These are phyloP conservation scores for Oryzias celebensis DNA, from an alignment of 2,113 vertebrate species.

Conservation along the genomic window DNA sequence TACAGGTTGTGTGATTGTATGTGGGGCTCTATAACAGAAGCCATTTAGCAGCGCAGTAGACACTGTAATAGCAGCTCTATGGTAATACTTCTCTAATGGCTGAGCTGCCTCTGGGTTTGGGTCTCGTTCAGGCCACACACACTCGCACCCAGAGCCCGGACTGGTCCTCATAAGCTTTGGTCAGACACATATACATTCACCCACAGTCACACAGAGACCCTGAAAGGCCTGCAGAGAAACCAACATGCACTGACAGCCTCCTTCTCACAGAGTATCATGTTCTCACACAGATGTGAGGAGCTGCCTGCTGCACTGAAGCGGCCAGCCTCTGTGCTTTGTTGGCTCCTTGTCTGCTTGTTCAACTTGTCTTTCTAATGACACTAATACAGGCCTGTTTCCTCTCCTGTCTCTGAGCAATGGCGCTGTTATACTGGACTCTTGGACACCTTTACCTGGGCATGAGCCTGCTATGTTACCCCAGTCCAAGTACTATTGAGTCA, in stretches of 20 bases:
- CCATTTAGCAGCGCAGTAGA: conserved; percentile 66
- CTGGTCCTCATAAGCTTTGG: conserved; percentile 7
- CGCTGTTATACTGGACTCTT: conserved; percentile 47
- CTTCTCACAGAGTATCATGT: conserved; percentile 16
- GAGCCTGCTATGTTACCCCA: conserved; percentile 33
- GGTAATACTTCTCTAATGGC: conserved; percentile 70
- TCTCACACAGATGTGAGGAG: conserved; percentile 16
- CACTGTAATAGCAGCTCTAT: conserved; percentile 66
- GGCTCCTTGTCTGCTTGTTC: conserved; percentile 47
- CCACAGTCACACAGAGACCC: background rate
- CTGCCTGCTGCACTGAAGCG: conserved; percentile 32
- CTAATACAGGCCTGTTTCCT: conserved; percentile 59
- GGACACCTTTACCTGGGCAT: conserved; percentile 44
- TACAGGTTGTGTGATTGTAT: conserved; percentile 28
- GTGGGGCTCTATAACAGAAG: conserved; percentile 53
- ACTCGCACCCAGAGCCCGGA: conserved; percentile 20
- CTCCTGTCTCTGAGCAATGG: conserved; percentile 35
- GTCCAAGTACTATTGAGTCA: conserved; percentile 4
- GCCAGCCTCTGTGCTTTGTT: conserved; percentile 67
- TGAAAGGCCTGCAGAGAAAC: background rate
- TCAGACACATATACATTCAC: background rate
- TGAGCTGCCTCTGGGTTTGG: conserved; percentile 60
- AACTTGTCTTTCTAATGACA: conserved; percentile 62
- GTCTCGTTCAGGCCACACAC: conserved; percentile 67
- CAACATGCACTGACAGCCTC: conserved; percentile 1